Conservation (phyloP, 2,113 vertebrate genomes). For the Mugil cephalus region DNA sequence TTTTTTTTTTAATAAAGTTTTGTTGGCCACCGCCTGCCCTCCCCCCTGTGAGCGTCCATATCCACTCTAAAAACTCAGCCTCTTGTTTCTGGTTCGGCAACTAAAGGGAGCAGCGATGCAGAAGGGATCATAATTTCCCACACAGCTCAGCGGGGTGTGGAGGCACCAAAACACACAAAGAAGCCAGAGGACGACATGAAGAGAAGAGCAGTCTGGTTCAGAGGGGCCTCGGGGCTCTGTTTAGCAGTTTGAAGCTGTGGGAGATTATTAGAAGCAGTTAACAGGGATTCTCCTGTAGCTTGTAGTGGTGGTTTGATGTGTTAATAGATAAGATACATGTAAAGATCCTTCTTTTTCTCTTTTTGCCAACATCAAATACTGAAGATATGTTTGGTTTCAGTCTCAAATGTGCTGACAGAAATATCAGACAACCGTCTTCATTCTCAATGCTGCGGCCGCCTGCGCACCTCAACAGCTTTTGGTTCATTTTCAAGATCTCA, state of each 20-base stretch:
- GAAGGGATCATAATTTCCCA: slow-evolving; percentile 50
- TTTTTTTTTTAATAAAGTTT: neutral
- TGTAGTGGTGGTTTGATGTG: slow-evolving; percentile 9
- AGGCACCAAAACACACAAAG: slow-evolving; percentile 16
- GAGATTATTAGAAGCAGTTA: slow-evolving; percentile 19
- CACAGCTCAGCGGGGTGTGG: slow-evolving; percentile 47
- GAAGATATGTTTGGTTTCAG: neutral
- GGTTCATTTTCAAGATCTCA: slow-evolving; percentile 21
- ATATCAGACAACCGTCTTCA: neutral
- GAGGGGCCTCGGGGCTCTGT: slow-evolving; percentile 7
- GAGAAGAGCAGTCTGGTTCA: neutral
- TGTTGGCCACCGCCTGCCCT: slow-evolving; percentile 1
- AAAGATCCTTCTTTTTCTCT: neutral
- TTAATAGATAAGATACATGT: neutral
- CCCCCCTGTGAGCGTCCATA: neutral
- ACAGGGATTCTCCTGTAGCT: neutral
- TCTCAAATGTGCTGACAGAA: neutral
- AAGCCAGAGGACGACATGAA: slow-evolving; percentile 27
- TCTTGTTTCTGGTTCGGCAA: slow-evolving; percentile 45
- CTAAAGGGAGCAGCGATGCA: slow-evolving; percentile 37
- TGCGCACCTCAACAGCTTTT: slow-evolving; percentile 6
- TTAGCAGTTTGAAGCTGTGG: slow-evolving; percentile 28
- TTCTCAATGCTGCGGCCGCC: neutral
- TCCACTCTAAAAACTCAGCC: slow-evolving; percentile 5
- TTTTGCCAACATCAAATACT: neutral